phyloP scores from a whole-genome alignment of 2,113 vertebrate genomes.

The Oryzias curvinotus region DNA sequence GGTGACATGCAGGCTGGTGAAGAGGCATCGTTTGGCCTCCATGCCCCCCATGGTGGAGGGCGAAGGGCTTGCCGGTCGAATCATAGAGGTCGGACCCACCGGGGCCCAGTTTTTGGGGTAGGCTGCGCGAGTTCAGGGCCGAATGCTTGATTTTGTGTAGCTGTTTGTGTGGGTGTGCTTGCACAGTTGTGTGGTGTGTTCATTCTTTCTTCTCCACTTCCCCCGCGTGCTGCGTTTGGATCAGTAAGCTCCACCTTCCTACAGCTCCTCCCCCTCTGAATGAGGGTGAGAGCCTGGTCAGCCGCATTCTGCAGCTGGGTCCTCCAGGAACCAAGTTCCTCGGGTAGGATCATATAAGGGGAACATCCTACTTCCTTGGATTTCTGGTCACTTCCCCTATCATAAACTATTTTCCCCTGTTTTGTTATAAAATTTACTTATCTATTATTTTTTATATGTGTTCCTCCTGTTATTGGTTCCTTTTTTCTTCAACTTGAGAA shows the following conservation, averaged over 20 bases:
- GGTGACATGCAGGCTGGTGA: constrained; percentile 95
- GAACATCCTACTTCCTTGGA: constrained; percentile 33
- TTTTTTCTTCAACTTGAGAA: constrained; percentile 6
- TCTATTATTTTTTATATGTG: background rate
- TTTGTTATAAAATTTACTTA: background rate
- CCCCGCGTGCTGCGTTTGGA: constrained; percentile 91
- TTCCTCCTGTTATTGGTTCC: constrained; percentile 1
- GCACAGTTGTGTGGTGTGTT: constrained; percentile 50
- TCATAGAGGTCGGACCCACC: constrained; percentile 95
- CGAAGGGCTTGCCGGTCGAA: constrained; percentile 90
- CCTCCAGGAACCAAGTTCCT: constrained; percentile 99
- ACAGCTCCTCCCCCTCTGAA: constrained; percentile 99
- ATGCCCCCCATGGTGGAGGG: constrained; percentile 98
- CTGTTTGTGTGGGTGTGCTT: constrained; percentile 6
- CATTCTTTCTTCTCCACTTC: constrained; percentile 85
- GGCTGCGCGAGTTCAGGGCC: background rate
- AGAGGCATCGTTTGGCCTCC: constrained; percentile 93
- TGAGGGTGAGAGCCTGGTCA: constrained; percentile 99
- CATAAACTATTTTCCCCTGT: constrained; percentile 14
- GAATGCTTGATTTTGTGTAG: background rate
- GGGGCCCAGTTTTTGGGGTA: constrained; percentile 98
- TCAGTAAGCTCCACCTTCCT: constrained; percentile 99
- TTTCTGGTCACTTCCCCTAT: constrained; percentile 32
- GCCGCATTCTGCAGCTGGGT: constrained; percentile 99
- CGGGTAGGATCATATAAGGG: constrained; percentile 89